These are phyloP conservation scores for Apamea sordens DNA, from an alignment of 2,888 invertebrate genomes.

Conservation along the genomic window DNA sequence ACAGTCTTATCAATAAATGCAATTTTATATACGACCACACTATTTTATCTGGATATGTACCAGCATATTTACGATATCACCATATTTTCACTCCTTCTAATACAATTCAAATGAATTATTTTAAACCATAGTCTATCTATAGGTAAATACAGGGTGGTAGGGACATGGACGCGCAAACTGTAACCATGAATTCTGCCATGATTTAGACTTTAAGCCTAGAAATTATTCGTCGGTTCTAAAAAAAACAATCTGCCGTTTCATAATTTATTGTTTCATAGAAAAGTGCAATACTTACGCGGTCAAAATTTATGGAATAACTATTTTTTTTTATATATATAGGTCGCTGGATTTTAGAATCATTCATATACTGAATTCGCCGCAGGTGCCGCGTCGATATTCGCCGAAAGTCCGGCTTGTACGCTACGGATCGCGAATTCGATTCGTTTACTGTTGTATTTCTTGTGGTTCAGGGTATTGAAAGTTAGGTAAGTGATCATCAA, in stretches of 20 bases:
- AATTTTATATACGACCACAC: conserved; percentile 7
- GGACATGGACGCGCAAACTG: background rate
- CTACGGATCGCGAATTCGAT: background rate
- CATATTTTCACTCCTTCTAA: background rate
- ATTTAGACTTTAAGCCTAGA: too few species aligned
- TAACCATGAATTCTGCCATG: background rate
- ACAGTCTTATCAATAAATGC: conserved; percentile 12
- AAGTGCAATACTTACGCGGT: too few species aligned
- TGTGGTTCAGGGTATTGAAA: background rate
- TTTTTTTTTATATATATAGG: too few species aligned
- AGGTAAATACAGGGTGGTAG: background rate
- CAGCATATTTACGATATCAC: conserved; percentile 7
- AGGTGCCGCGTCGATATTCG: background rate
- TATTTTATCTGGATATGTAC: conserved; percentile 13
- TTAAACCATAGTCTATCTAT: background rate
- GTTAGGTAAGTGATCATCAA: background rate
- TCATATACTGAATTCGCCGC: too few species aligned
- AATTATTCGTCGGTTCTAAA: too few species aligned
- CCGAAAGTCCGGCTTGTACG: background rate
- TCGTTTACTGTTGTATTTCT: background rate
- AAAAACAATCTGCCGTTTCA: too few species aligned
- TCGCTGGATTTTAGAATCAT: too few species aligned
- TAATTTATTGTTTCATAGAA: too few species aligned
- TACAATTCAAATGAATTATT: background rate
- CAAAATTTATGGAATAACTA: too few species aligned